phyloP scores from a whole-genome alignment of 2,888 invertebrate genomes.

The Lasioglossum vierecki region DNA sequence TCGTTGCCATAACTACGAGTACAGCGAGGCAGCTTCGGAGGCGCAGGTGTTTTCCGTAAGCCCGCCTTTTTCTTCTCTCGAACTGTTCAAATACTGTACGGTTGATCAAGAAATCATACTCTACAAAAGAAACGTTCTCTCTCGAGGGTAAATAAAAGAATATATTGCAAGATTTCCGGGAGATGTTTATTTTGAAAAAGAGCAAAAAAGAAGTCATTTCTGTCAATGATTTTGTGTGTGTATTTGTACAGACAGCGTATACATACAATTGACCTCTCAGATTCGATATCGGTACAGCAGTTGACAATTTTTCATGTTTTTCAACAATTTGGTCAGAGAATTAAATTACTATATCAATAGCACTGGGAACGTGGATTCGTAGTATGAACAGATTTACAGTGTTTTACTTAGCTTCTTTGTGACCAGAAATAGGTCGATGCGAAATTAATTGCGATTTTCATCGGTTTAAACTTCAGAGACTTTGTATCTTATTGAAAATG shows the following conservation, averaged over 20 bases:
- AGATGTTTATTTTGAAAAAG: constrained; percentile 41
- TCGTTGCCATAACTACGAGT: background rate
- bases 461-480: background rate
- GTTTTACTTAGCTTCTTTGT: background rate
- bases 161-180: background rate
- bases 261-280: constrained; percentile 36
- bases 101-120: background rate
- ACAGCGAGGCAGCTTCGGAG: background rate
- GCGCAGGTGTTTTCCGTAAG: constrained; percentile 14
- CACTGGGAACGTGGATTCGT: constrained; percentile 25
- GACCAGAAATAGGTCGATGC: constrained; percentile 21
- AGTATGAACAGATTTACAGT: constrained; percentile 15
- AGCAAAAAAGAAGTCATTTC: background rate
- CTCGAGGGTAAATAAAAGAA: background rate
- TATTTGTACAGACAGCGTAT: constrained; percentile 54
- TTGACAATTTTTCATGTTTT: background rate
- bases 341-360: constrained; percentile 30
- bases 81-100: background rate
- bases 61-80: constrained; percentile 30
- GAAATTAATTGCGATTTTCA: background rate
- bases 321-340: background rate
- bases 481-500: background rate
- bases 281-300: background rate
- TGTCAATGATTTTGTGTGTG: constrained; percentile 19
- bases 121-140: too few species aligned